phyloP scores from a whole-genome alignment of 2,797 vertebrate genomes.

The Sebastes aleutianus region DNA sequence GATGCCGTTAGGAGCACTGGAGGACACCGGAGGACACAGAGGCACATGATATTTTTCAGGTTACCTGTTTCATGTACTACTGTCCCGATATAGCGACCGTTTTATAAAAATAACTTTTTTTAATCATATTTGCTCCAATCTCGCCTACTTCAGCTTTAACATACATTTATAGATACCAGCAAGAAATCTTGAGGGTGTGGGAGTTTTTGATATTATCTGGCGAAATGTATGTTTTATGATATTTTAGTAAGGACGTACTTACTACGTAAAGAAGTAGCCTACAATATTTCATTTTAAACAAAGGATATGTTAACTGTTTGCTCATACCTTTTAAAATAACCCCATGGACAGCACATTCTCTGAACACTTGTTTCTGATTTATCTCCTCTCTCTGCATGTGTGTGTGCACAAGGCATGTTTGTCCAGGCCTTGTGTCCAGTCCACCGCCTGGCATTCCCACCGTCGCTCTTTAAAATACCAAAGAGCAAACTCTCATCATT shows the following conservation, averaged over 20 bases:
- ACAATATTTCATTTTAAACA: not conserved
- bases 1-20: too few relatives aligned
- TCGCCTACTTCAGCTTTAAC: too few relatives aligned
- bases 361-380: slow-evolving; percentile 49
- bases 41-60: too few relatives aligned
- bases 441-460: slow-evolving; percentile 21
- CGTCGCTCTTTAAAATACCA: slow-evolving; percentile 34
- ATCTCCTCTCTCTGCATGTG: not conserved
- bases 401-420: slow-evolving; percentile 27
- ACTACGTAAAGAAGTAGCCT: too few relatives aligned
- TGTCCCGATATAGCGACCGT: too few relatives aligned
- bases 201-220: not conserved
- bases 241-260: not conserved
- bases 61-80: too few relatives aligned
- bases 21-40: too few relatives aligned
- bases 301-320: not conserved
- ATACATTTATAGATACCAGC: not conserved
- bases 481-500: slow-evolving; percentile 9
- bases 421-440: not conserved
- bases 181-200: too few relatives aligned
- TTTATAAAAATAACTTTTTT: not conserved
- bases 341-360: slow-evolving; percentile 1
- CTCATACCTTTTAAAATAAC: slow-evolving; percentile 31
- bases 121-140: too few relatives aligned
- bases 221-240: not conserved